A percentile compares a stretch with the other conserved stretches of the same genome.
Evolutionary conservation across 2,113 vertebrate genomes (phyloP).

Genomic region (Hemicordylus capensis): DNA sequence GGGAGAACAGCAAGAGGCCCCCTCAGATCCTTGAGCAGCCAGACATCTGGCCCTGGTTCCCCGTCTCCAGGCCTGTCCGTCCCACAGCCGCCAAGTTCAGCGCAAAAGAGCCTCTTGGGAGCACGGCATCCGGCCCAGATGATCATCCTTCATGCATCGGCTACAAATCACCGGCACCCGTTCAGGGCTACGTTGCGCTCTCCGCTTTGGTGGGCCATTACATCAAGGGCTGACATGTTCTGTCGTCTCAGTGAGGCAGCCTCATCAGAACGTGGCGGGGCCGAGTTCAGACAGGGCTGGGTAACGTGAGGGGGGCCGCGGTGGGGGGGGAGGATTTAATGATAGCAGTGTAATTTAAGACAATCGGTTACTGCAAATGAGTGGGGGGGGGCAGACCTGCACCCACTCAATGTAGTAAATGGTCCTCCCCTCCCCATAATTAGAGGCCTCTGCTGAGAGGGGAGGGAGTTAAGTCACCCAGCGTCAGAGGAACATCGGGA

Average conservation of each 20-base stretch:
- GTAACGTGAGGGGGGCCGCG: too few relatives aligned
- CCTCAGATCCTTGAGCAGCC: not conserved
- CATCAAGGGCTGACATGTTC: accelerated
- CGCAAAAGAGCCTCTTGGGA: accelerated
- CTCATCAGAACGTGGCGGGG: not conserved
- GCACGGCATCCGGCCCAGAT: accelerated
- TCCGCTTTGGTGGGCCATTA: not conserved
- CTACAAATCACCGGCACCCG: accelerated
- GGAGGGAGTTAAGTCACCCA: too few relatives aligned
- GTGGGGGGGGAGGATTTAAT: too few relatives aligned
- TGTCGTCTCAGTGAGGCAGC: not conserved
- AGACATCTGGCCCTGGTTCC: accelerated
- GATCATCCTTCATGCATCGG: accelerated
- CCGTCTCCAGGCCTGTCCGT: not conserved
- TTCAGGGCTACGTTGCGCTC: not conserved
- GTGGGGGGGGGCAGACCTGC: not conserved
- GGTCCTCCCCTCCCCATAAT: too few relatives aligned
- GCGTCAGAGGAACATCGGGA: too few relatives aligned
- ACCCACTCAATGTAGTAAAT: too few relatives aligned
- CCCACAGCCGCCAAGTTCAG: not conserved
- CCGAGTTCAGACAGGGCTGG: not conserved
- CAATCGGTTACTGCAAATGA: too few relatives aligned
- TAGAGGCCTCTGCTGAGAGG: too few relatives aligned
- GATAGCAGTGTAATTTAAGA: not conserved
- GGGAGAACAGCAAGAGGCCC: not conserved